These are phyloP conservation scores for Caranx melampygus DNA, from an alignment of 2,113 vertebrate genomes.

Conservation along the genomic window DNA sequence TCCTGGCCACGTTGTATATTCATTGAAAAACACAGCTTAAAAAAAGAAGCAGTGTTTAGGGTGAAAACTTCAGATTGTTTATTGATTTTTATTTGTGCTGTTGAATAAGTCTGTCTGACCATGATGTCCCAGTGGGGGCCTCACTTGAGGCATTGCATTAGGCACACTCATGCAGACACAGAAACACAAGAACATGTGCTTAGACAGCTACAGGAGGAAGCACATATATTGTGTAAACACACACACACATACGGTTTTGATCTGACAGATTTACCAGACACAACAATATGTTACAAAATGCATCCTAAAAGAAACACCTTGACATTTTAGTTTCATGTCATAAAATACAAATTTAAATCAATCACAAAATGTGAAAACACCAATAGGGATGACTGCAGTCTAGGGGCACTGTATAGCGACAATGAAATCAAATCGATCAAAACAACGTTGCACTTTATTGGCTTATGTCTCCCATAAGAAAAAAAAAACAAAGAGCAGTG, in stretches of 20 bases:
- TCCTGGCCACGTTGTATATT: slow-evolving; percentile 98
- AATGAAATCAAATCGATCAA: background rate
- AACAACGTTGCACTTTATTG: background rate
- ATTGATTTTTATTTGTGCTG: slow-evolving; percentile 99
- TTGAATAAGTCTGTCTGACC: slow-evolving; percentile 94
- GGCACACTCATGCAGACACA: slow-evolving; percentile 63
- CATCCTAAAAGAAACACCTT: slow-evolving; percentile 9
- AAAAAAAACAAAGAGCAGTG: background rate
- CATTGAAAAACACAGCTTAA: slow-evolving; percentile 90
- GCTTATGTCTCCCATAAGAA: background rate
- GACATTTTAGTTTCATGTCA: slow-evolving; percentile 27
- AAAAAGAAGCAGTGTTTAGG: slow-evolving; percentile 85
- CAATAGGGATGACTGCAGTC: background rate
- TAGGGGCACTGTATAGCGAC: background rate
- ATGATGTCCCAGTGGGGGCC: slow-evolving; percentile 82
- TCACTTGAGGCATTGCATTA: slow-evolving; percentile 59
- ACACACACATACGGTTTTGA: slow-evolving; percentile 65
- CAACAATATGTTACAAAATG: slow-evolving; percentile 58
- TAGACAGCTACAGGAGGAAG: slow-evolving; percentile 26
- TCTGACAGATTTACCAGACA: slow-evolving; percentile 75
- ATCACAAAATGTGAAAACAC: slow-evolving; percentile 15
- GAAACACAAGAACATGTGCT: slow-evolving; percentile 47
- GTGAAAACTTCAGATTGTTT: slow-evolving; percentile 99
- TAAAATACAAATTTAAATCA: slow-evolving; percentile 14
- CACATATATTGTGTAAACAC: slow-evolving; percentile 20